Percentiles rank a stretch among this genome's conserved stretches.
Evolutionary conservation across 2,113 vertebrate genomes (phyloP).

Genomic region (Equus przewalskii): DNA sequence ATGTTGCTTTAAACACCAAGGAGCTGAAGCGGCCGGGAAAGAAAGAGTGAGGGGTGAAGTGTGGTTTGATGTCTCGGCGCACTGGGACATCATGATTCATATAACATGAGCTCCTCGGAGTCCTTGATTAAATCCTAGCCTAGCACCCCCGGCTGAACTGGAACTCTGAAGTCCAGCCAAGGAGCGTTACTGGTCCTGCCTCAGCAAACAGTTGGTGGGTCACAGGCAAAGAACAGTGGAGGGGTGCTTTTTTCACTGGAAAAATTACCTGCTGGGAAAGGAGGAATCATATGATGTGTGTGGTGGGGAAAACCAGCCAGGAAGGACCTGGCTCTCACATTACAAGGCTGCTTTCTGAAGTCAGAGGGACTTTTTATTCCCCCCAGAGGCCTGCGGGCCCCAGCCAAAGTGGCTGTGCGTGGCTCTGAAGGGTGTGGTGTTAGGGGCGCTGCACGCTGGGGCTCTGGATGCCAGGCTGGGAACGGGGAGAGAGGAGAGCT

Average conservation of each 20-base stretch:
- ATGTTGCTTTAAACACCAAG: slow-evolving; percentile 69
- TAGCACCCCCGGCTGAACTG: not conserved
- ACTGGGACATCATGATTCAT: slow-evolving; percentile 35
- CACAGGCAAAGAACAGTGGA: slow-evolving; percentile 34
- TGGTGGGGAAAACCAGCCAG: slow-evolving; percentile 16
- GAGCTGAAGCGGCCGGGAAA: slow-evolving; percentile 47
- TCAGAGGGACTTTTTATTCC: slow-evolving; percentile 7
- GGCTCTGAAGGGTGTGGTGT: not conserved
- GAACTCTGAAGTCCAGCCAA: slow-evolving; percentile 63
- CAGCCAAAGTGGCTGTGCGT: not conserved
- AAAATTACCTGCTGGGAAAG: slow-evolving; percentile 74
- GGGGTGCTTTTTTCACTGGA: slow-evolving; percentile 55
- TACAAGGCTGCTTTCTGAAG: slow-evolving; percentile 18
- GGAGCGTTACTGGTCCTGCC: not conserved
- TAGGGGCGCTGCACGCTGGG: too few species aligned
- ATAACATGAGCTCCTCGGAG: not conserved
- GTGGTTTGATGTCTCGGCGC: slow-evolving; percentile 28
- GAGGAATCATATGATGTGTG: slow-evolving; percentile 15
- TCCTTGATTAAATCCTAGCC: slow-evolving; percentile 46
- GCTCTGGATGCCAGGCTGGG: not conserved
- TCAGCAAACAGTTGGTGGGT: slow-evolving; percentile 30
- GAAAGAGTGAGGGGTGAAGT: slow-evolving; percentile 1
- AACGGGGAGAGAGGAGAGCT: not conserved
- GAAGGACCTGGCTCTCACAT: slow-evolving; percentile 19
- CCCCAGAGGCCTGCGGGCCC: not conserved